Conservation (phyloP, 2,797 vertebrate genomes). For the Cyprinella venusta region DNA sequence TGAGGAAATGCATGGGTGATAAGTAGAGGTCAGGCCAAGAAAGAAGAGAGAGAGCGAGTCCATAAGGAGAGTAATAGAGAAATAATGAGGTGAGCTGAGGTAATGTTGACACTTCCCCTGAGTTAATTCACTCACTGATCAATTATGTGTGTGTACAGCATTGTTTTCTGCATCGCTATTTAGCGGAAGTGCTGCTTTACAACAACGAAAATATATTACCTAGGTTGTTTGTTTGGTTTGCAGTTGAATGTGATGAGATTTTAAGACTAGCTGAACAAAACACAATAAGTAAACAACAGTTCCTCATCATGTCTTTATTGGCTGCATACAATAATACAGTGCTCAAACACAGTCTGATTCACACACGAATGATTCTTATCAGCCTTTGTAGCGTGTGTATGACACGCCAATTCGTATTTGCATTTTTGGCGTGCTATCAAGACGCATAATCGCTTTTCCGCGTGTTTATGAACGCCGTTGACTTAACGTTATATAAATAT, state of each 20-base stretch:
- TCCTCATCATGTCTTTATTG: not conserved
- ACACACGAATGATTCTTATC: not conserved
- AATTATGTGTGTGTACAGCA: not conserved
- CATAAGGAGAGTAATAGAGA: not conserved
- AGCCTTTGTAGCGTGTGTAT: too few species aligned
- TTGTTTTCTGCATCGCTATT: constrained; percentile 1
- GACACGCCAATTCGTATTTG: too few species aligned
- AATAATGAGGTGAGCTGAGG: constrained; percentile 33
- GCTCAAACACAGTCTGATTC: not conserved
- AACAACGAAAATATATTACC: not conserved
- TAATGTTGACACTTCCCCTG: not conserved
- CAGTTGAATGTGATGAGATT: not conserved
- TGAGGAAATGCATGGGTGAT: not conserved
- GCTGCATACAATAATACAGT: not conserved
- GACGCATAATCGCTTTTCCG: too few species aligned
- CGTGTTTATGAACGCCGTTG: too few species aligned
- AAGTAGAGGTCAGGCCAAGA: not conserved
- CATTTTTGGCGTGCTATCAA: too few species aligned
- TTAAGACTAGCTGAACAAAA: not conserved
- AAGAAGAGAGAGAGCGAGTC: not conserved
- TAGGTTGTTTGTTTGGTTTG: not conserved
- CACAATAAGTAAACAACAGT: not conserved
- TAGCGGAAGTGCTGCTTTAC: not conserved
- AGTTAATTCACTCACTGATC: not conserved
- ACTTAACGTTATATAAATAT: too few species aligned